phyloP scores from a whole-genome alignment of 2,888 invertebrate genomes.

The Brassicogethes aeneus region DNA sequence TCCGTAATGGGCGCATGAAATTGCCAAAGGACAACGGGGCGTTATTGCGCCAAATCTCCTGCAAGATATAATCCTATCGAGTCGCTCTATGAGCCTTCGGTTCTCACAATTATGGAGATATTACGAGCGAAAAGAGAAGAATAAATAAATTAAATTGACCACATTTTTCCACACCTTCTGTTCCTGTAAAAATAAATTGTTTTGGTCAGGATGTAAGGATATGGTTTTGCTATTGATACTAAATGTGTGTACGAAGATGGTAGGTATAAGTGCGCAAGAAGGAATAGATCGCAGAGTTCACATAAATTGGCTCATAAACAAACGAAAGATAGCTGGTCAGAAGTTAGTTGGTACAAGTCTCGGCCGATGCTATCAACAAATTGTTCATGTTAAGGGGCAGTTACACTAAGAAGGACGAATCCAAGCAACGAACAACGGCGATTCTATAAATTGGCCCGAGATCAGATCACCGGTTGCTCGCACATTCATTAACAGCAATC shows the following conservation, averaged over 20 bases:
- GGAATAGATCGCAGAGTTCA: too few species aligned
- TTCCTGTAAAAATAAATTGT: too few species aligned
- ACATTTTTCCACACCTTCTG: too few species aligned
- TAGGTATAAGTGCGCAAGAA: too few species aligned
- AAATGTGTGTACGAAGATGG: too few species aligned
- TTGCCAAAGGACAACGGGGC: conserved; percentile 21
- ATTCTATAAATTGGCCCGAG: conserved; percentile 34
- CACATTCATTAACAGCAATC: conserved; percentile 38
- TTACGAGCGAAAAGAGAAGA: too few species aligned
- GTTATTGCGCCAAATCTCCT: conserved; percentile 23
- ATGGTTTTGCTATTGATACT: too few species aligned
- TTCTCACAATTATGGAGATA: neutral
- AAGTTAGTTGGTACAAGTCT: neutral
- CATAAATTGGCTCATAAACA: too few species aligned
- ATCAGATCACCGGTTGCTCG: conserved; percentile 28
- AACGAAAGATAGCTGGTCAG: too few species aligned
- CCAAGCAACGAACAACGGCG: conserved; percentile 17
- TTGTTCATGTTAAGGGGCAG: conserved; percentile 32
- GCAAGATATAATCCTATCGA: conserved; percentile 3
- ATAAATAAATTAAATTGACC: too few species aligned
- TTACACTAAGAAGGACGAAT: conserved; percentile 22
- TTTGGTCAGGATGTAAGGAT: too few species aligned
- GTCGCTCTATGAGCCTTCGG: neutral
- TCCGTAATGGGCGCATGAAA: conserved; percentile 24
- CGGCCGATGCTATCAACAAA: conserved; percentile 31